Base-by-base conservation (phyloP, 1,140 invertebrate species). In the Drosophila bifasciata region DNA sequence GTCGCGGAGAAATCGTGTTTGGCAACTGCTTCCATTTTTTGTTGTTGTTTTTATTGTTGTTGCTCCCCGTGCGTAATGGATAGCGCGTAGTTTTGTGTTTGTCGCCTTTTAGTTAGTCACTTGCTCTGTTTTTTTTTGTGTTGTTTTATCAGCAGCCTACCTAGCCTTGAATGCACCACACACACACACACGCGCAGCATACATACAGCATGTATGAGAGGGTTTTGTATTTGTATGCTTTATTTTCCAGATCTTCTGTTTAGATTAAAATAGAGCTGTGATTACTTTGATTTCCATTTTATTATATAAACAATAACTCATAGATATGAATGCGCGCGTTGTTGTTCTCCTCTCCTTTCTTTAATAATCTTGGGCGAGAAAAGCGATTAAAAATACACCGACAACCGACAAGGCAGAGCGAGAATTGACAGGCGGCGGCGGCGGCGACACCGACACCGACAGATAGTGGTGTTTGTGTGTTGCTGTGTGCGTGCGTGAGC, bases 1-100 rank as follows among this genome's bases (percentile, higher is more conserved):
- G 97, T 99, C 64, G 98, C 98, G 91, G 95, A 97, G 93, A 99
- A 99, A 94, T 99, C 98, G 93, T 99, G 98, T 94, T 99, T 99
- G 77, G 98, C 98, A 93, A 96, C 95, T 90, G 98, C 99, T 94
- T 99, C 98, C 99, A 99, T 99, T 85, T 71, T 89, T 63, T 71
- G 49, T 76, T n/a, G n/a, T n/a, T n/a, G n/a, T n/a, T n/a, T n/a
- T n/a, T n/a, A 51, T 62, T 49, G 23, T 55, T 40, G 23, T 36
- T 28, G 49, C 32, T 48, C 36, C 45, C n/a, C 13, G 36, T 72
- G 46, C 67, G 66, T 51, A 40, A 52, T 55, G 68, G 44, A 8
- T 21, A 64, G 32, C 62, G 59, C 59, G 48, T 23, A 41, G 43
- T 51, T 69, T 59, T 32, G 45, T 58, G 57, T 50, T 58, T 36